These are phyloP conservation scores for Tetraodon nigroviridis DNA, from an alignment of 2,113 vertebrate genomes.

Conservation along the genomic window DNA sequence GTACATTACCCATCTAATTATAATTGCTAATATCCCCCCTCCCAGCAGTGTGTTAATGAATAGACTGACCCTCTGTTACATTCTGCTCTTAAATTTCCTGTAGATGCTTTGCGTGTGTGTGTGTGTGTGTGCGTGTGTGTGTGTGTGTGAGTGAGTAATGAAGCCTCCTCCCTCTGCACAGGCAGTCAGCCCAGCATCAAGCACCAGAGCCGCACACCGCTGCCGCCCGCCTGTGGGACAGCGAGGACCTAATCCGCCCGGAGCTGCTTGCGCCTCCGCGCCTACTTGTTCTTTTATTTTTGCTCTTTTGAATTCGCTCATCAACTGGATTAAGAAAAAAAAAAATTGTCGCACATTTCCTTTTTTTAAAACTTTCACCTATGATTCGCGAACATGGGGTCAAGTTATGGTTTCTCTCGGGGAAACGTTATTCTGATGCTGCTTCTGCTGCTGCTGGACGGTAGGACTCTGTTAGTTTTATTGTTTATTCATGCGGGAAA, in stretches of 20 bases:
- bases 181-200: constrained; percentile 5
- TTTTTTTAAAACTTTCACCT: constrained; percentile 65
- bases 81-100: constrained; percentile 61
- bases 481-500: neutral
- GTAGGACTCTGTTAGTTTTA: constrained; percentile 51
- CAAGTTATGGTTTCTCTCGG: constrained; percentile 66
- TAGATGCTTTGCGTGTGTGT: constrained; percentile 39
- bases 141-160: constrained; percentile 34
- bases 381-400: constrained; percentile 73
- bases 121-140: too few species aligned
- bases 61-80: constrained; percentile 57
- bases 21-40: constrained; percentile 34
- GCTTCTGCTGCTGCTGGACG: constrained; percentile 62
- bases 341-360: constrained; percentile 33
- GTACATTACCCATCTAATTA: constrained; percentile 21
- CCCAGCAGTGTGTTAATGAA: constrained; percentile 54
- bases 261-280: constrained; percentile 26
- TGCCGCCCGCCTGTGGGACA: constrained; percentile 60
- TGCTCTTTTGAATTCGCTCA: neutral
- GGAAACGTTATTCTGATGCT: constrained; percentile 59
- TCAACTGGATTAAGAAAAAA: too few species aligned
- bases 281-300: neutral
- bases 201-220: constrained; percentile 48
- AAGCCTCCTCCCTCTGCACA: constrained; percentile 48
- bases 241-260: constrained; percentile 56